Evolutionary conservation across 1,140 invertebrate species (phyloP).

Genomic region (Arctopsyche grandis): DNA sequence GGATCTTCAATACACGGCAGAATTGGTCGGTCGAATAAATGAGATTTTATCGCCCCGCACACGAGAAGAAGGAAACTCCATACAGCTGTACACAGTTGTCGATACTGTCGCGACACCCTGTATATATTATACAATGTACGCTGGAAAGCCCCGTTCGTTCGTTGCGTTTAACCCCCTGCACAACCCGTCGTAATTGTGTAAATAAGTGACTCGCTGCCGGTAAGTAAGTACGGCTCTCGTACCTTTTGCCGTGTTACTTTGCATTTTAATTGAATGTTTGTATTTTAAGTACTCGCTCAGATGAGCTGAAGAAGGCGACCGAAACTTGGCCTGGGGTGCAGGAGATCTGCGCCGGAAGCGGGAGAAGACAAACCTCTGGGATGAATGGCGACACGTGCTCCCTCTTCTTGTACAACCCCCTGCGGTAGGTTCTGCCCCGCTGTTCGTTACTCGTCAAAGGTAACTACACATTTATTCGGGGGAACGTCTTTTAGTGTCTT

Average conservation of each 20-base stretch:
- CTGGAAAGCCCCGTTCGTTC: too few species aligned
- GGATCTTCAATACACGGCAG: background rate
- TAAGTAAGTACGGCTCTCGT: constrained; percentile 45
- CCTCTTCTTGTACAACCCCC: constrained; percentile 32
- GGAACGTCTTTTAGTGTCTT: background rate
- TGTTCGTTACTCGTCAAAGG: constrained; percentile 23
- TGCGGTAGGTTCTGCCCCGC: background rate
- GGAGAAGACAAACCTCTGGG: constrained; percentile 34
- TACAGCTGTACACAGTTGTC: background rate
- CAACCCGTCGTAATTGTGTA: constrained; percentile 50
- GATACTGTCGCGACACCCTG: too few species aligned
- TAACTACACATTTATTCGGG: background rate
- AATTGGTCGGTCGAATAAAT: constrained; percentile 16
- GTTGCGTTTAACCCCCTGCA: background rate
- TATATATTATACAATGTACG: too few species aligned
- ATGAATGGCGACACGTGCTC: constrained; percentile 52
- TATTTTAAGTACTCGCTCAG: constrained; percentile 50
- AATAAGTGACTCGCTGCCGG: constrained; percentile 50
- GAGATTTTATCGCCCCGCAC: background rate
- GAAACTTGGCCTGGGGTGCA: constrained; percentile 3
- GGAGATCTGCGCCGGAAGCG: background rate
- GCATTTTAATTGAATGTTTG: constrained; percentile 56
- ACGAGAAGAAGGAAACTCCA: background rate
- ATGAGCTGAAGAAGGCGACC: constrained; percentile 31
- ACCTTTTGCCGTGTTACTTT: constrained; percentile 55